These are phyloP conservation scores for Corydoras maculifer DNA, from an alignment of 2,113 vertebrate genomes.

Conservation along the genomic window DNA sequence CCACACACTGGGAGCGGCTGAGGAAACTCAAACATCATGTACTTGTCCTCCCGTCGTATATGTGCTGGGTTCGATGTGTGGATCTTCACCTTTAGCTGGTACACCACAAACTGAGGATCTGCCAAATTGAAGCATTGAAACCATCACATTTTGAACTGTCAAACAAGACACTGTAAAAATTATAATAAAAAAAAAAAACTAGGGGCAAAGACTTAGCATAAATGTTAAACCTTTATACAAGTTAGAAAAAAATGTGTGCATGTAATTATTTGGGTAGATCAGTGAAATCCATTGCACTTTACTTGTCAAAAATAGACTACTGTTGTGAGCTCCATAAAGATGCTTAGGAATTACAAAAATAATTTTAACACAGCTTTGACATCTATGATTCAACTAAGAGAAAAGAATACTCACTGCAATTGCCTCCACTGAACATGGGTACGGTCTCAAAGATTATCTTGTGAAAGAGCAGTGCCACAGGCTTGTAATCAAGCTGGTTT, in stretches of 20 bases:
- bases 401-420: constrained; percentile 79
- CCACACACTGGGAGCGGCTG: constrained; percentile 92
- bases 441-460: constrained; percentile 98
- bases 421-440: constrained; percentile 95
- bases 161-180: too few species aligned
- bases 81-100: constrained; percentile 96
- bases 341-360: constrained; percentile 2
- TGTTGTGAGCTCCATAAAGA: neutral
- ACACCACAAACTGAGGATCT: constrained; percentile 97
- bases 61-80: constrained; percentile 84
- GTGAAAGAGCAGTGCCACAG: constrained; percentile 93
- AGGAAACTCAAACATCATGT: constrained; percentile 91
- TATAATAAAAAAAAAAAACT: too few species aligned
- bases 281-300: too few species aligned
- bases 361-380: neutral
- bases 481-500: constrained; percentile 91
- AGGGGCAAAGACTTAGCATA: too few species aligned
- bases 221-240: too few species aligned
- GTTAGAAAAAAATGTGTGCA: too few species aligned
- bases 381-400: neutral
- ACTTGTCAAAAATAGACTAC: neutral
- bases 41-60: constrained; percentile 86
- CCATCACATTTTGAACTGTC: too few species aligned
- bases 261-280: too few species aligned
- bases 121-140: constrained; percentile 9